Evolutionary conservation across 2,888 invertebrate genomes (phyloP).

Genomic region (Orthosia cruda): DNA sequence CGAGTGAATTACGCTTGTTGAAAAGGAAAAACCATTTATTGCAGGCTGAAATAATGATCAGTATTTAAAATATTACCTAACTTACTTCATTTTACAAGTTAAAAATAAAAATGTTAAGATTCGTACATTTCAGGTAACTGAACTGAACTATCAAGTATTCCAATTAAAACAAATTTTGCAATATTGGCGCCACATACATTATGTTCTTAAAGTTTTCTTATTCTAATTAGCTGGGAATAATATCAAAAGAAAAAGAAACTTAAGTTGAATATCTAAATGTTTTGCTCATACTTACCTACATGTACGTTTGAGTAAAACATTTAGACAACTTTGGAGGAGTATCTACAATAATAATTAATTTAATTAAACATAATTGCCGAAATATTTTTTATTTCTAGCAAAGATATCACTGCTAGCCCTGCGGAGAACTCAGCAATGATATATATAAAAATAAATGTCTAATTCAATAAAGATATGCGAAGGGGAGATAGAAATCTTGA

Average conservation of each 20-base stretch:
- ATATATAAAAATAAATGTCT: no score
- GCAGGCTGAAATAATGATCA: no score
- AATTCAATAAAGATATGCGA: background rate
- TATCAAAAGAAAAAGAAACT: background rate
- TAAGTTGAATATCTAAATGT: no score
- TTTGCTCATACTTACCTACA: no score
- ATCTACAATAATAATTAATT: background rate
- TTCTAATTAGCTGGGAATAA: conserved; percentile 10
- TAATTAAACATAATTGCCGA: background rate
- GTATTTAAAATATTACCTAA: background rate
- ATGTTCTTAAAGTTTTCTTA: conserved; percentile 11
- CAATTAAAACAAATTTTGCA: conserved; percentile 24
- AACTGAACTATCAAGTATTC: background rate
- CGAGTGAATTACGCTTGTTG: no score
- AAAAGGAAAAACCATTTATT: no score
- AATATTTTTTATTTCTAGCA: no score
- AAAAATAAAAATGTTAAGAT: background rate
- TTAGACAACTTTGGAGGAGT: background rate
- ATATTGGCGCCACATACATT: conserved; percentile 27
- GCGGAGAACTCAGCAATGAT: no score
- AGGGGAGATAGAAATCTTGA: no score
- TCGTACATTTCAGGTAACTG: background rate
- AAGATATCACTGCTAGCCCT: no score
- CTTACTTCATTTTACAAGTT: background rate
- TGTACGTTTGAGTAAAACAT: no score